phyloP scores from a whole-genome alignment of 2,113 vertebrate genomes.

The Aphyosemion australe region DNA sequence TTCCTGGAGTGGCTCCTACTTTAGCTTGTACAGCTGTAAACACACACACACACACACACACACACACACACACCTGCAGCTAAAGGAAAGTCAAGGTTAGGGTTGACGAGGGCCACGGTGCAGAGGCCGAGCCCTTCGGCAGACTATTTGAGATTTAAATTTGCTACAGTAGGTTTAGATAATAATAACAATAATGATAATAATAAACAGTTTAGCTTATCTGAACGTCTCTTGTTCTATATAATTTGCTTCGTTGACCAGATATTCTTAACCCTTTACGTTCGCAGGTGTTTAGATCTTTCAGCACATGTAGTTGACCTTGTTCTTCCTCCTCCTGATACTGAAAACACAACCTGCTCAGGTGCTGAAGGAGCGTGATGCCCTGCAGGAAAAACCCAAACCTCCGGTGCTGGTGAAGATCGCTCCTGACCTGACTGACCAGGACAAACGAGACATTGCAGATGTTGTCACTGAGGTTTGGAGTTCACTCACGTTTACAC shows the following conservation, averaged over 20 bases:
- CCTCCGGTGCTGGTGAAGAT: constrained; percentile 94
- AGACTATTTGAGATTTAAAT: no score
- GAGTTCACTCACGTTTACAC: no score
- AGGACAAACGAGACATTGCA: constrained; percentile 91
- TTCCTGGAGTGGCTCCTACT: neutral
- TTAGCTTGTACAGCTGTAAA: constrained; percentile 4
- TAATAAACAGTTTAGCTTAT: no score
- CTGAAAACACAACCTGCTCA: constrained; percentile 54
- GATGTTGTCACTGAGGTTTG: constrained; percentile 86
- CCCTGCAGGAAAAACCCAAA: constrained; percentile 70
- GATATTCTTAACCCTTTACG: neutral
- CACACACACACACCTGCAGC: constrained; percentile 4
- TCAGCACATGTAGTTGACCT: neutral
- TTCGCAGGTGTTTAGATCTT: neutral
- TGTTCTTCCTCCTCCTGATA: neutral
- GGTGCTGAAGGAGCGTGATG: constrained; percentile 88
- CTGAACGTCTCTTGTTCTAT: no score
- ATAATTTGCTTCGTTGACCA: neutral
- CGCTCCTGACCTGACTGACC: constrained; percentile 86
- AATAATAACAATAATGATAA: no score
- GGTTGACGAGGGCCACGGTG: constrained; percentile 20
- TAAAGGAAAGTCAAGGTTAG: constrained; percentile 28
- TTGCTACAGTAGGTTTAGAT: no score
- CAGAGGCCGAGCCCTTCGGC: no score
- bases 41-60: neutral